Conservation (phyloP, 2,113 vertebrate genomes). For the Noctilio leporinus region DNA sequence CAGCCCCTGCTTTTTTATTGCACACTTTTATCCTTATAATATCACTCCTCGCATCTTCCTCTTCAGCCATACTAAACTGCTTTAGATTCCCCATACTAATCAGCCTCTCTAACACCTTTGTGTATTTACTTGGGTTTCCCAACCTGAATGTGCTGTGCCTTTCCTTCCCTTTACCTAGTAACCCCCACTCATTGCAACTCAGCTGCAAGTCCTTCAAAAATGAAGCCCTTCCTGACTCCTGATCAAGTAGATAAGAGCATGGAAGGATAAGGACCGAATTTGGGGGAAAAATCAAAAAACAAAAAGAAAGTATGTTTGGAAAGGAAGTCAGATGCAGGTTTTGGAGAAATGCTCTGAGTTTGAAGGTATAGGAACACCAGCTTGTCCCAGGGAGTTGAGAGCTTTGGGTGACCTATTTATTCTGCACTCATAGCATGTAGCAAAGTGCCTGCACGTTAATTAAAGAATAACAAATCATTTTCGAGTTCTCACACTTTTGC, state of each 20-base stretch:
- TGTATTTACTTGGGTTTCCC: not conserved
- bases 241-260: not conserved
- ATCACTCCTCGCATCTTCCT: not conserved
- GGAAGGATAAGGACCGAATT: not conserved
- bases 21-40: not conserved
- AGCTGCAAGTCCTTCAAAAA: not conserved
- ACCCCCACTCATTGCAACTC: not conserved
- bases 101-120: not conserved
- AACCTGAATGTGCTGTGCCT: not conserved
- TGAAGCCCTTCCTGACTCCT: not conserved
- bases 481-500: not conserved
- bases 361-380: not conserved
- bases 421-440: not conserved
- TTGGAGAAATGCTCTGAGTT: not conserved
- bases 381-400: not conserved
- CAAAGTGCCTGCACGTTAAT: not conserved
- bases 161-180: not conserved
- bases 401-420: not conserved
- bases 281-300: not conserved
- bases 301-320: not conserved
- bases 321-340: not conserved
- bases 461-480: conserved; percentile 31
- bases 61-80: not conserved
- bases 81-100: not conserved
- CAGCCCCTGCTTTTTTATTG: not conserved